Conservation (phyloP, 2,113 vertebrate species). For the Nycticryphes semicollaris region DNA sequence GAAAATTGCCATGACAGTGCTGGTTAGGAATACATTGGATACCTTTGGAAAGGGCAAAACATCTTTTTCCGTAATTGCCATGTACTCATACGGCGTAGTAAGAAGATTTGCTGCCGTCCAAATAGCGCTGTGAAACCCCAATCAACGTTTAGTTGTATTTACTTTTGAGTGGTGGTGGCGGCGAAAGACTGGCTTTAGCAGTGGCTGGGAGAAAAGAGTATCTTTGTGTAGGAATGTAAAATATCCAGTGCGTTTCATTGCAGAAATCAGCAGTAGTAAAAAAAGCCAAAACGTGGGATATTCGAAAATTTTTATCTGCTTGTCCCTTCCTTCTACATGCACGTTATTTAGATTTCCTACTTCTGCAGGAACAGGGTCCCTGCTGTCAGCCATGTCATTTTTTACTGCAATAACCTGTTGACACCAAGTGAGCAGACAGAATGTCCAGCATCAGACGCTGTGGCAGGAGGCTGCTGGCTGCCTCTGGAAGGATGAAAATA, state of each 20-base stretch:
- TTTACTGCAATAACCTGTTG: not conserved
- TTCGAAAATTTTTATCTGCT: not conserved
- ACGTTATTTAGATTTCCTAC: not conserved
- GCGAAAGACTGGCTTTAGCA: not conserved
- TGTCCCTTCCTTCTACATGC: not conserved
- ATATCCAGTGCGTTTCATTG: not conserved
- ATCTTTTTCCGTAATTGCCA: not conserved
- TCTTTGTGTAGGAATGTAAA: not conserved
- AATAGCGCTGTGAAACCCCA: not conserved
- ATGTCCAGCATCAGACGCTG: not conserved
- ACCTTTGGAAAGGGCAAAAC: not conserved
- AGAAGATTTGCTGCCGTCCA: not conserved
- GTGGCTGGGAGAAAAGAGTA: not conserved
- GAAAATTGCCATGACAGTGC: not conserved
- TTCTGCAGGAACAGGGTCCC: not conserved
- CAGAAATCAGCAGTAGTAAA: not conserved
- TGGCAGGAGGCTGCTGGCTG: not conserved
- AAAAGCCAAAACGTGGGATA: not conserved
- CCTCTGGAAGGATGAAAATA: not conserved
- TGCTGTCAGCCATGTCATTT: not conserved
- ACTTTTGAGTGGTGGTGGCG: not conserved
- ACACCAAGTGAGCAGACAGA: not conserved
- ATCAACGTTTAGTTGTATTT: not conserved
- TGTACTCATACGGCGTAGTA: not conserved
- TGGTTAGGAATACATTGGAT: not conserved